A percentile compares a stretch with the other conserved stretches of the same genome.
Conservation (phyloP, 2,888 invertebrate genomes). For the Crematogaster levior region DNA sequence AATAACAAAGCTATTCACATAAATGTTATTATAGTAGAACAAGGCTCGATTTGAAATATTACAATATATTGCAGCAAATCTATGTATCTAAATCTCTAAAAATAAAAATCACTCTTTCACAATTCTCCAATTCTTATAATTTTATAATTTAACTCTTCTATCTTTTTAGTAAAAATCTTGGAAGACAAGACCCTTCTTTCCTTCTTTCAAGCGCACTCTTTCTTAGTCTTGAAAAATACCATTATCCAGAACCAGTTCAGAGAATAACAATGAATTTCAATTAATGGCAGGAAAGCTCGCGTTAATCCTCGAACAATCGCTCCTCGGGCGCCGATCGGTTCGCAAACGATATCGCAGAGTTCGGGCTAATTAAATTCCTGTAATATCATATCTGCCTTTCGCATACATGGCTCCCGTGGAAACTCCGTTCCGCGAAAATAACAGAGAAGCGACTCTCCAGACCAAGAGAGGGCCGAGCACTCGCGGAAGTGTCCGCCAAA, state of each 20-base stretch:
- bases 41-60: neutral
- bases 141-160: neutral
- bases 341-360: conserved; percentile 77
- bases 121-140: neutral
- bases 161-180: neutral
- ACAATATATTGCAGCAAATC: neutral
- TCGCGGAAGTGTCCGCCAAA: conserved; percentile 59
- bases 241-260: conserved; percentile 35
- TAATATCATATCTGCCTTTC: conserved; percentile 85
- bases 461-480: conserved; percentile 65
- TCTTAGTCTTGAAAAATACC: conserved; percentile 46
- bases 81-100: neutral
- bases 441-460: conserved; percentile 51
- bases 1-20: neutral
- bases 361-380: conserved; percentile 85
- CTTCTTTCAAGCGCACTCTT: conserved; percentile 16
- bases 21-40: conserved; percentile 1
- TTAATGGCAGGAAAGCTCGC: conserved; percentile 77
- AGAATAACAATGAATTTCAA: conserved; percentile 76
- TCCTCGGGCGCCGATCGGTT: conserved; percentile 79
- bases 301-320: conserved; percentile 84
- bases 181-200: neutral
- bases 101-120: neutral
- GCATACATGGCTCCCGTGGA: conserved; percentile 80
- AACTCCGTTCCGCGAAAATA: conserved; percentile 76